A percentile compares a stretch with the other conserved stretches of the same genome.
Evolutionary conservation across 2,113 vertebrate genomes (phyloP).

Genomic region (Paraplagusia blochii): DNA sequence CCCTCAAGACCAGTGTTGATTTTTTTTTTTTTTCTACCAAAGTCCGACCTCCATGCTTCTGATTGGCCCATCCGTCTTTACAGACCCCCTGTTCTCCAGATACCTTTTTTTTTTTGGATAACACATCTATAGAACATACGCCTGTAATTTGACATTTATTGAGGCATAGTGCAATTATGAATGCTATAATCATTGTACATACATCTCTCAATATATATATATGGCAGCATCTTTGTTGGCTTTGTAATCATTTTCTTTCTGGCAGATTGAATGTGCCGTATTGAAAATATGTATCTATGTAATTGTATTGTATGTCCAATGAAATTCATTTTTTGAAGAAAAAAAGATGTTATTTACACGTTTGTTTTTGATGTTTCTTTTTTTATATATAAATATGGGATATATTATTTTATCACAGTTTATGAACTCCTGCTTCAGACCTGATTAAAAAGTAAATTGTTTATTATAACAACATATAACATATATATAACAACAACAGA

Average conservation of each 20-base stretch:
- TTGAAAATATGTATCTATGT: slow-evolving; percentile 94
- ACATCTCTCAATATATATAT: slow-evolving; percentile 79
- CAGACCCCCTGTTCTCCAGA: too few species aligned
- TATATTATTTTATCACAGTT: slow-evolving; percentile 81
- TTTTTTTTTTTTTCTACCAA: slow-evolving; percentile 66
- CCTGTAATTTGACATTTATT: slow-evolving; percentile 83
- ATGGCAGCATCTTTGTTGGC: slow-evolving; percentile 87
- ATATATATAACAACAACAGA: too few species aligned
- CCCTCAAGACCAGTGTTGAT: slow-evolving; percentile 24
- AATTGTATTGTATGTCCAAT: slow-evolving; percentile 92
- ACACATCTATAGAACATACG: slow-evolving; percentile 72
- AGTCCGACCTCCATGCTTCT: slow-evolving; percentile 21
- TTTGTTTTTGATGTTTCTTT: slow-evolving; percentile 65
- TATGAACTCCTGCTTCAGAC: slow-evolving; percentile 83
- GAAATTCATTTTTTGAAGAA: slow-evolving; percentile 82
- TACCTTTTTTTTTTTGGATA: slow-evolving; percentile 28
- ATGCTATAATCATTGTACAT: slow-evolving; percentile 92
- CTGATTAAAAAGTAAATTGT: too few species aligned
- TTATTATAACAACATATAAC: too few species aligned
- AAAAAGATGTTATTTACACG: slow-evolving; percentile 84
- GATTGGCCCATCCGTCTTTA: too few species aligned
- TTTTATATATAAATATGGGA: slow-evolving; percentile 82
- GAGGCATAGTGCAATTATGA: slow-evolving; percentile 92
- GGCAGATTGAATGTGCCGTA: slow-evolving; percentile 94
- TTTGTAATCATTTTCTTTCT: slow-evolving; percentile 90